Base-by-base conservation (phyloP, 2,888 invertebrate genomes). In the Clusia tigrina region DNA sequence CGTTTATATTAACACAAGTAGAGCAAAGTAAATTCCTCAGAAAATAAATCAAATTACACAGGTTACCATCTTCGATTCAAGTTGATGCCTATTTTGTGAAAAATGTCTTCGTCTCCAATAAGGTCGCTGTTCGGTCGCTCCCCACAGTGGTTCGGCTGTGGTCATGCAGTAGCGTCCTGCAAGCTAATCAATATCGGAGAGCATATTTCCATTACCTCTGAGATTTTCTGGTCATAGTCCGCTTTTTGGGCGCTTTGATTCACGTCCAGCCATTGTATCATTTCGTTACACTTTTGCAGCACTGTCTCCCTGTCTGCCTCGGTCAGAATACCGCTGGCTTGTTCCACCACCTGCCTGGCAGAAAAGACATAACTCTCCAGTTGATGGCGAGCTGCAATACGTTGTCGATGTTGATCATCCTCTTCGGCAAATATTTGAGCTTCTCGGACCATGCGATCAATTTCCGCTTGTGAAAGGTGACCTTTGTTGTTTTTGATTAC, bases 401-500 rank as follows among this genome's bases (percentile, higher is more conserved):
- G 85, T 70, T 91, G 88, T 10, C 88, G 85, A 70, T 91, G 90
- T 73, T 87, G 87, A 63, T 90, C 89, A 74, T 92, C 92, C 73
- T 91, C 91, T 52, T 89, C 90, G 55, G 87, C 87, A 83, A 90
- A 91, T 55, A 84, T 85, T 74, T 91, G 91, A 0, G 91, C 91
- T 68, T 91, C 91, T 1, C 87, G 81, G 42, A 91, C 82, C 91
- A 91, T 92, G 63, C 89, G 85, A 69, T 93, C 92, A 68, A 93
- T 93, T 42, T 93, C 93, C 6, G 89, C 89, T 78, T 92, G 91
- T 17, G 91, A 90, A 57, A 93, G 84, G 2, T 92, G 86, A 0
- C 92, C 91, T 74, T 90, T 91, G 84, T 93, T 91, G 83, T 93
- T 93, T 78, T 90, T 91, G 69, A 93, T 93, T 46, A 90, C 90